These are phyloP conservation scores for Drosophila aff. DNA, from an alignment of 1,140 invertebrate species.

Conservation along the genomic window DNA sequence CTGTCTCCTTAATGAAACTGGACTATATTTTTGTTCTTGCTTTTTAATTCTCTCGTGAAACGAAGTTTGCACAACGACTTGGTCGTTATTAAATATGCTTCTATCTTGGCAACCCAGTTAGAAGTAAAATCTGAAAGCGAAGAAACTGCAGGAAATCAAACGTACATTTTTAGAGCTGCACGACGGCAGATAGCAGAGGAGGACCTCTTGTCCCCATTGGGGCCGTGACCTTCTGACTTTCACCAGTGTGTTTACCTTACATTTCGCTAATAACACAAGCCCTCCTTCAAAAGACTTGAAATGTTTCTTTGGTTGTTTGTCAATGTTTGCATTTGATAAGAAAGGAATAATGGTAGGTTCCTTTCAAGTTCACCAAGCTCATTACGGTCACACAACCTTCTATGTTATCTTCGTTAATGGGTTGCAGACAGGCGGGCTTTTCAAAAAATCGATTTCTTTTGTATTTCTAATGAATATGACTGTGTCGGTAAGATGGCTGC, in stretches of 20 bases:
- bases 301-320: conserved; percentile 9
- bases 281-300: conserved; percentile 24
- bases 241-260: conserved; percentile 34
- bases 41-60: neutral
- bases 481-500: neutral
- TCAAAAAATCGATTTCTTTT: conserved; percentile 11
- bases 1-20: neutral
- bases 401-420: conserved; percentile 4
- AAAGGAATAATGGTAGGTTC: conserved; percentile 32
- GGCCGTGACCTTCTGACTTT: conserved; percentile 38
- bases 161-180: conserved; percentile 36
- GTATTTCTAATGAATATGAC: conserved; percentile 6
- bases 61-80: neutral
- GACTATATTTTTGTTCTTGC: neutral
- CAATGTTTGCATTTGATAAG: conserved; percentile 36
- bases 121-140: neutral
- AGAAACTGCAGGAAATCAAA: conserved; percentile 8
- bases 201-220: conserved; percentile 7
- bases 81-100: conserved; percentile 59
- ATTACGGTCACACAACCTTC: conserved; percentile 12
- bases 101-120: neutral
- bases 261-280: conserved; percentile 47
- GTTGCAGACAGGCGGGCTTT: neutral
- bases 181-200: conserved; percentile 44
- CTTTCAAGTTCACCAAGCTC: conserved; percentile 23